These are phyloP conservation scores for Zonitis immaculata DNA, from an alignment of 2,888 invertebrate genomes.

Conservation along the genomic window DNA sequence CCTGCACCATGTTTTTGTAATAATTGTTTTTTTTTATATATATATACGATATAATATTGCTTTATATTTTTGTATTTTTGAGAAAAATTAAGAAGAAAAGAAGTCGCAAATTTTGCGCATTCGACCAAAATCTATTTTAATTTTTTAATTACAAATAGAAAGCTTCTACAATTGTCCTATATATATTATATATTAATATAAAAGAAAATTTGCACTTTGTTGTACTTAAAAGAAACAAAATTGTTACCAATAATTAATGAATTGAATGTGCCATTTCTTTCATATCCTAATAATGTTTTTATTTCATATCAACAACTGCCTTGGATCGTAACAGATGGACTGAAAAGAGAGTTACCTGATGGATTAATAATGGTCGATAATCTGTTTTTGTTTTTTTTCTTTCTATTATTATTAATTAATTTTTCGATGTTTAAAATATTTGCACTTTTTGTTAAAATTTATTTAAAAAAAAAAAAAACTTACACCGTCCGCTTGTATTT, in stretches of 20 bases:
- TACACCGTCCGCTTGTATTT: slow-evolving; percentile 21
- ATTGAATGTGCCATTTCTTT: slow-evolving; percentile 23
- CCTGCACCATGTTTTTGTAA: slow-evolving; percentile 10
- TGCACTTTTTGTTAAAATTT: too few species aligned
- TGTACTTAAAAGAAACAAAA: too few species aligned
- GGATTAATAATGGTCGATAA: slow-evolving; percentile 13
- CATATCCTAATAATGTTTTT: slow-evolving; percentile 23
- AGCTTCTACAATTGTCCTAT: background rate
- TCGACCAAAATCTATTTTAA: slow-evolving; percentile 14
- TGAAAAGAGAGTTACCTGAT: slow-evolving; percentile 29
- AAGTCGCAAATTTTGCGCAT: slow-evolving; percentile 5
- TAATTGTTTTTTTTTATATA: slow-evolving; percentile 8
- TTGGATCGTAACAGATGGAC: slow-evolving; percentile 27
- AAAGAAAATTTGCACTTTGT: too few species aligned
- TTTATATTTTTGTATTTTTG: slow-evolving; percentile 17
- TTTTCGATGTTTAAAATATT: background rate
- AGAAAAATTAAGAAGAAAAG: too few species aligned
- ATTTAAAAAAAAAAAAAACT: too few species aligned
- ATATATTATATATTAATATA: too few species aligned
- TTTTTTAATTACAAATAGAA: background rate
- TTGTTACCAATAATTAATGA: slow-evolving; percentile 9
- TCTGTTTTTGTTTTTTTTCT: slow-evolving; percentile 4
- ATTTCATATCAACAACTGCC: slow-evolving; percentile 29
- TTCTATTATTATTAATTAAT: too few species aligned
- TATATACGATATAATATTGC: too few species aligned